phyloP scores from a whole-genome alignment of 2,113 vertebrate genomes.

The Azemiops feae region DNA sequence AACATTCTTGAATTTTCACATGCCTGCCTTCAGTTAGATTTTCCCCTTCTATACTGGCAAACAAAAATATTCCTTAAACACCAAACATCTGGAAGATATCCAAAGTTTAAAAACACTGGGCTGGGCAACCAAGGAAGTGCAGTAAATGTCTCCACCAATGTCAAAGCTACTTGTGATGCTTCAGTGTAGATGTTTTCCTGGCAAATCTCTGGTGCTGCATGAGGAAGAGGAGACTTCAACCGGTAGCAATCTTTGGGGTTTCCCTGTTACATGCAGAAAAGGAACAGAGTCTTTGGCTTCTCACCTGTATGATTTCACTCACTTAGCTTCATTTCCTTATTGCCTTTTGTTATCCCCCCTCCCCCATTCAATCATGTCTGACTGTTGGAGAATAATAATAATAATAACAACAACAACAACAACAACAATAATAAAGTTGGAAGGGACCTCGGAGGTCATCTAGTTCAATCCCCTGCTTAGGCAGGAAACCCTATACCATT shows the following conservation, averaged over 20 bases:
- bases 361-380: background rate
- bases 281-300: background rate
- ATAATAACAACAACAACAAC: no score
- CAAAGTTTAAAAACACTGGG: background rate
- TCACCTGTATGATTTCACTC: background rate
- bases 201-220: background rate
- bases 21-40: background rate
- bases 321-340: background rate
- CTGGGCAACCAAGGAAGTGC: background rate
- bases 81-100: background rate
- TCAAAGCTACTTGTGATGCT: background rate
- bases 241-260: background rate
- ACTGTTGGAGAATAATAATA: background rate
- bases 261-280: background rate
- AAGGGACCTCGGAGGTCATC: no score
- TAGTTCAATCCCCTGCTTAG: no score
- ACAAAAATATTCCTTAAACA: background rate
- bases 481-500: no score
- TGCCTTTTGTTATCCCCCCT: background rate
- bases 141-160: background rate
- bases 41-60: background rate
- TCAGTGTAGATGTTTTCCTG: background rate
- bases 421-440: no score
- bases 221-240: no score
- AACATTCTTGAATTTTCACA: background rate